Conservation (phyloP, 2,113 vertebrate genomes). For the Podarcis muralis region DNA sequence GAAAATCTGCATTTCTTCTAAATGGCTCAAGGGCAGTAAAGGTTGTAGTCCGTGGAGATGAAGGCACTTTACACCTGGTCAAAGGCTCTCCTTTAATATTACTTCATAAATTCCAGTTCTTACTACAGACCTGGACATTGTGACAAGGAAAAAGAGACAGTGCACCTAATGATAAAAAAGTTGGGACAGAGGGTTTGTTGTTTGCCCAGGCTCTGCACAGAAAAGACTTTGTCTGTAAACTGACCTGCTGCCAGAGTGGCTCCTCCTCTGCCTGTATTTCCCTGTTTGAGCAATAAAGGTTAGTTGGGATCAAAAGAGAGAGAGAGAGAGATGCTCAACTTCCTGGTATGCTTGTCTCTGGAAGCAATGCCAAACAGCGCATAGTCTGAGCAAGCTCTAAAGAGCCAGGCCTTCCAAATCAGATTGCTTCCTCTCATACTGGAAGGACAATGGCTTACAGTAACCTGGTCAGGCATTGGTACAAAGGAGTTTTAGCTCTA, state of each 20-base stretch:
- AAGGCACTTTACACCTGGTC: no score
- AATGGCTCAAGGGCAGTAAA: no score
- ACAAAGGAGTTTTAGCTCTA: conserved; percentile 73
- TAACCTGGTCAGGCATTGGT: conserved; percentile 79
- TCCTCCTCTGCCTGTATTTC: background rate
- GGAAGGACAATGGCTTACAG: conserved; percentile 77
- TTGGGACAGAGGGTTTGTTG: background rate
- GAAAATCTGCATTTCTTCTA: no score
- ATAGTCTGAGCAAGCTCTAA: background rate
- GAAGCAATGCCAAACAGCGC: background rate
- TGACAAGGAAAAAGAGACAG: no score
- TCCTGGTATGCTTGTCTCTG: background rate
- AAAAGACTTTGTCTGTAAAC: background rate
- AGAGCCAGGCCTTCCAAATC: background rate
- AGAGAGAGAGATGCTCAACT: background rate
- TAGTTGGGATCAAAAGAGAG: background rate
- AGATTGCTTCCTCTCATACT: background rate
- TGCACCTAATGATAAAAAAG: background rate
- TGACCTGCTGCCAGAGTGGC: background rate
- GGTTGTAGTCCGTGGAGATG: no score
- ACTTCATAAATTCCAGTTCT: no score
- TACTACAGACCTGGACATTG: background rate
- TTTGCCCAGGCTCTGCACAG: background rate
- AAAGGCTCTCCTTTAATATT: no score
- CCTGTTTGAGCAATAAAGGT: background rate